A percentile compares a stretch with the other conserved stretches of the same genome.
phyloP scores from a whole-genome alignment of 2,113 vertebrate species.

The Grammomys surdaster region DNA sequence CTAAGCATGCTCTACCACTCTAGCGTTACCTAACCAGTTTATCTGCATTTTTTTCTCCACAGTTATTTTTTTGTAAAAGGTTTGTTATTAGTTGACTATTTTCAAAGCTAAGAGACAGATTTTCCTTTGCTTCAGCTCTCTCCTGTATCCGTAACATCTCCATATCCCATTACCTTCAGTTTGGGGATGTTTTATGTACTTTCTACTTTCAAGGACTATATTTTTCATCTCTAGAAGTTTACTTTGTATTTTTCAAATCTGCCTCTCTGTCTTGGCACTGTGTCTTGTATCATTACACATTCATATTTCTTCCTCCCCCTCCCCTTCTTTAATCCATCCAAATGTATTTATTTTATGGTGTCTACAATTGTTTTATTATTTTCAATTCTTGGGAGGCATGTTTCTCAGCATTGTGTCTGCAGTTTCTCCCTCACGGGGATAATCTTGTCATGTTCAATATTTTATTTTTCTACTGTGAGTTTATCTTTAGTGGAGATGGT shows the following conservation, averaged over 20 bases:
- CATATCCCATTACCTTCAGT: conserved; percentile 2
- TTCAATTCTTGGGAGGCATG: background rate
- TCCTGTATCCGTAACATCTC: background rate
- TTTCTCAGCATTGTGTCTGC: background rate
- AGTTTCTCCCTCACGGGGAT: background rate
- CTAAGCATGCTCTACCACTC: background rate
- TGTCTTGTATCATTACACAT: background rate
- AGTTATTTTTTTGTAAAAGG: conserved; percentile 37
- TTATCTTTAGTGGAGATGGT: background rate
- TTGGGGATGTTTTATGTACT: background rate
- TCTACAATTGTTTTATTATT: conserved; percentile 53
- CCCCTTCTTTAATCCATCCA: conserved; percentile 43
- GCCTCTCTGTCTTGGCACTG: background rate
- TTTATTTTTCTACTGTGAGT: conserved; percentile 30
- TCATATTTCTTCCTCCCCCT: background rate
- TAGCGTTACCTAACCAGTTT: background rate
- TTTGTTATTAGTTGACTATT: conserved; percentile 5
- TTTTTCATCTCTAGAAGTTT: conserved; percentile 55
- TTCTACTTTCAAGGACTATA: background rate
- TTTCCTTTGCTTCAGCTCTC: conserved; percentile 9
- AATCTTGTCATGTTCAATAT: conserved; percentile 18
- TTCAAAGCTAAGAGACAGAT: background rate
- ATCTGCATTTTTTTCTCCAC: background rate
- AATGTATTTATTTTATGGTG: conserved; percentile 53
- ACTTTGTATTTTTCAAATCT: conserved; percentile 15